Evolutionary conservation across 2,888 invertebrate species (phyloP).

Genomic region (Frankliniella fusca): DNA sequence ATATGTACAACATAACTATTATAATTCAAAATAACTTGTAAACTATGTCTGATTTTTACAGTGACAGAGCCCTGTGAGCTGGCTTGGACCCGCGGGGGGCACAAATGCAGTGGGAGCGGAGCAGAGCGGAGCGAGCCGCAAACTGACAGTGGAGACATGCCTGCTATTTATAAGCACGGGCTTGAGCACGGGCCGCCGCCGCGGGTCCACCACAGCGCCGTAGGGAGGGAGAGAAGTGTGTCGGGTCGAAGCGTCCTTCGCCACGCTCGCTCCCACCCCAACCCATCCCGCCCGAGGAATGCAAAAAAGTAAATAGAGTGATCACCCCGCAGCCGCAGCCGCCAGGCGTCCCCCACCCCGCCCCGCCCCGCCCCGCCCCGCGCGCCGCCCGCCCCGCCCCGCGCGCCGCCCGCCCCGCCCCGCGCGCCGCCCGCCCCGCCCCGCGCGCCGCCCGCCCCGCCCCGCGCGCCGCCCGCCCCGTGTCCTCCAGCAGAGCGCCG

Average conservation of each 20-base stretch:
- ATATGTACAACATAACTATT: no score
- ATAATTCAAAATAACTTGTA: no score
- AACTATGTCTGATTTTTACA: no score
- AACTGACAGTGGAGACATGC: background rate
- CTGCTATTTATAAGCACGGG: constrained; percentile 2
- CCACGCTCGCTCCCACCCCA: background rate
- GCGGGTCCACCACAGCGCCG: no score
- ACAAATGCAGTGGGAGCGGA: background rate
- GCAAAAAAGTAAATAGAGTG: background rate
- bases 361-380: no score
- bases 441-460: background rate
- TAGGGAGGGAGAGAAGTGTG: background rate
- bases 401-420: background rate
- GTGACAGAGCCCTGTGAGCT: no score
- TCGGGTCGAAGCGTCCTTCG: background rate
- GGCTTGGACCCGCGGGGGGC: background rate
- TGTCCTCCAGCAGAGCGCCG: background rate
- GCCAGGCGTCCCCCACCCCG: no score
- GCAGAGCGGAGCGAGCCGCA: background rate
- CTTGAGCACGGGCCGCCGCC: background rate
- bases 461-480: background rate
- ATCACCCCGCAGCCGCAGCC: no score
- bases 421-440: background rate
- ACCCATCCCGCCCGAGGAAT: background rate
- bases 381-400: no score